These are phyloP conservation scores for Eulacestoma nigropectus DNA, from an alignment of 2,113 vertebrate genomes.

Conservation along the genomic window DNA sequence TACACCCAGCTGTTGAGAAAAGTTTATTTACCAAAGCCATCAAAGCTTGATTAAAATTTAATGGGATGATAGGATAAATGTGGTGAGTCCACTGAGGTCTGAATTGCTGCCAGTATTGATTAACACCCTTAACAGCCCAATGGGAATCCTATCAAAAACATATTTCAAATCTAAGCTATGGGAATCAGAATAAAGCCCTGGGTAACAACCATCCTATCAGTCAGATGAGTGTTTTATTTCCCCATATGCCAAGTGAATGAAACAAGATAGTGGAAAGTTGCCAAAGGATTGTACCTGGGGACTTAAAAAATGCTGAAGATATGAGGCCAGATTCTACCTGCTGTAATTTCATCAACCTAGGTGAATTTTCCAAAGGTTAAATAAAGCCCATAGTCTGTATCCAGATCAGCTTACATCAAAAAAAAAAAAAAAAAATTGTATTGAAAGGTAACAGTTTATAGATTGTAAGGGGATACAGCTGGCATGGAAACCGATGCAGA, in stretches of 20 bases:
- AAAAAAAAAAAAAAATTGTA: not conserved
- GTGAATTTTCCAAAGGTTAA: not conserved
- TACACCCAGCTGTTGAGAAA: not conserved
- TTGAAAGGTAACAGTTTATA: not conserved
- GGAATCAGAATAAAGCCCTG: slow-evolving; percentile 21
- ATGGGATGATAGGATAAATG: slow-evolving; percentile 24
- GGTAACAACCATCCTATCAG: not conserved
- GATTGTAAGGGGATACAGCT: not conserved
- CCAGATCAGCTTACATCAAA: not conserved
- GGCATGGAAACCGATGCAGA: not conserved
- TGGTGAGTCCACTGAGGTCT: not conserved
- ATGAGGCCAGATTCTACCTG: not conserved
- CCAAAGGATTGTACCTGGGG: not conserved
- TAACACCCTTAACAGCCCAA: slow-evolving; percentile 25
- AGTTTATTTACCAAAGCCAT: slow-evolving; percentile 50
- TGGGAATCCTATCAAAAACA: slow-evolving; percentile 25
- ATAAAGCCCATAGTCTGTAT: not conserved
- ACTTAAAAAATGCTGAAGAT: not conserved
- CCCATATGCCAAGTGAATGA: not conserved
- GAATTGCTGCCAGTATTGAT: slow-evolving; percentile 52
- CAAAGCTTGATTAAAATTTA: slow-evolving; percentile 56
- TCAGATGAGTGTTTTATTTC: not conserved
- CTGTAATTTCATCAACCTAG: not conserved
- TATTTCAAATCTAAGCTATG: not conserved
- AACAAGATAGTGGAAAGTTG: not conserved